Evolutionary conservation across 2,113 vertebrate genomes (phyloP).

Genomic region (Myotis lucifugus): DNA sequence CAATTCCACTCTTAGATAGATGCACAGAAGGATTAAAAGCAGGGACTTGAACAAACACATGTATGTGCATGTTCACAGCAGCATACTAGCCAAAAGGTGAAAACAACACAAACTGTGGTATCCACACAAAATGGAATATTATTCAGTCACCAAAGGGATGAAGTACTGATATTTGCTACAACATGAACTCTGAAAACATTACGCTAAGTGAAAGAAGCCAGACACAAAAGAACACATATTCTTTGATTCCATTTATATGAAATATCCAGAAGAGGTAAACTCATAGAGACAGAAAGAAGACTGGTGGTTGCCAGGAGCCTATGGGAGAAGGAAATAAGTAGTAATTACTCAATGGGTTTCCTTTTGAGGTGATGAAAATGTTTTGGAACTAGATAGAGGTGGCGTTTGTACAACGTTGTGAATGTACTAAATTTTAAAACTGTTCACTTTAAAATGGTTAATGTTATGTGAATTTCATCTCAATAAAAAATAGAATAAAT

Average conservation of each 20-base stretch:
- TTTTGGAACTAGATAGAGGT: neutral
- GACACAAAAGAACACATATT: neutral
- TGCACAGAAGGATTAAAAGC: neutral
- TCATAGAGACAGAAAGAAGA: neutral
- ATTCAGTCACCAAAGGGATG: neutral
- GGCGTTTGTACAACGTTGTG: neutral
- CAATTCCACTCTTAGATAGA: neutral
- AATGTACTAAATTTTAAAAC: neutral
- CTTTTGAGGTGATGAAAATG: neutral
- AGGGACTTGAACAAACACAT: neutral
- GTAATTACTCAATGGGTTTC: neutral
- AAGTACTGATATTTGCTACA: neutral
- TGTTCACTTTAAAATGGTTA: neutral
- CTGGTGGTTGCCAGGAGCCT: neutral
- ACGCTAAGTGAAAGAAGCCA: neutral
- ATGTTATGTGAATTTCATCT: slow-evolving; percentile 4
- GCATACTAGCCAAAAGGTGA: neutral
- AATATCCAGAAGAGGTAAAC: neutral
- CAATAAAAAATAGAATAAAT: neutral
- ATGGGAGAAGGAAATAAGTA: no score
- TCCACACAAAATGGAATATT: neutral
- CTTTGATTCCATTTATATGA: neutral
- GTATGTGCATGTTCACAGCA: neutral
- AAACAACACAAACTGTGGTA: neutral
- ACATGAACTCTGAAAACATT: neutral